phyloP scores from a whole-genome alignment of 2,888 invertebrate genomes.

The Tubulanus polymorphus region DNA sequence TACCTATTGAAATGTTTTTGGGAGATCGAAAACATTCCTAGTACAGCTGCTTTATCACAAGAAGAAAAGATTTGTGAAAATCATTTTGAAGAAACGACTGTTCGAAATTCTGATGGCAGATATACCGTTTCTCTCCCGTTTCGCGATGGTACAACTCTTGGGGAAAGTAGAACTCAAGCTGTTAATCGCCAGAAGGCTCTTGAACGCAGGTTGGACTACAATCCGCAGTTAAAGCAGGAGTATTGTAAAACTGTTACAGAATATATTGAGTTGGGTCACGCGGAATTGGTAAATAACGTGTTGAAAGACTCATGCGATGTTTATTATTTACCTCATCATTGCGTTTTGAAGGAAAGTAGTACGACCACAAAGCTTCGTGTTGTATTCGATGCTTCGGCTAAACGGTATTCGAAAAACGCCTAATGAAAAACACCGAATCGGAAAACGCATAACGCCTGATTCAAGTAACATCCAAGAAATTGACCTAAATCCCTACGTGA shows the following conservation, averaged over 20 bases:
- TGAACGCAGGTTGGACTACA: not conserved
- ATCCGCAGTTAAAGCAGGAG: not conserved
- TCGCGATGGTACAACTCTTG: not conserved
- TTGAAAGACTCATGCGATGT: not conserved
- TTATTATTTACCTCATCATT: not conserved
- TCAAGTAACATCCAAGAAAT: too few relatives aligned
- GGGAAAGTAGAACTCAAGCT: not conserved
- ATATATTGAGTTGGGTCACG: not conserved
- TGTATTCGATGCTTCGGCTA: not conserved
- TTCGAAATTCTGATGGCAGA: not conserved
- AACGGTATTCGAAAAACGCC: too few relatives aligned
- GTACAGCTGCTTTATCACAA: not conserved
- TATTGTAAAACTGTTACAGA: not conserved
- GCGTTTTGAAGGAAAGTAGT: not conserved
- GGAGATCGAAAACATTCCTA: not conserved
- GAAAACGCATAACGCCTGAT: too few relatives aligned
- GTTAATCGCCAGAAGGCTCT: not conserved
- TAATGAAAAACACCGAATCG: too few relatives aligned
- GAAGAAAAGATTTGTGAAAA: not conserved
- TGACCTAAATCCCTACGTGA: too few relatives aligned
- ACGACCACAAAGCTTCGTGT: not conserved
- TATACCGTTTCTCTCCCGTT: not conserved
- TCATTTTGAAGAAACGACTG: not conserved
- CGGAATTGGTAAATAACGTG: not conserved
- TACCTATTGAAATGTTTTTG: not conserved